Conservation (phyloP, 2,797 vertebrate genomes). For the Eulemur coronatus region DNA sequence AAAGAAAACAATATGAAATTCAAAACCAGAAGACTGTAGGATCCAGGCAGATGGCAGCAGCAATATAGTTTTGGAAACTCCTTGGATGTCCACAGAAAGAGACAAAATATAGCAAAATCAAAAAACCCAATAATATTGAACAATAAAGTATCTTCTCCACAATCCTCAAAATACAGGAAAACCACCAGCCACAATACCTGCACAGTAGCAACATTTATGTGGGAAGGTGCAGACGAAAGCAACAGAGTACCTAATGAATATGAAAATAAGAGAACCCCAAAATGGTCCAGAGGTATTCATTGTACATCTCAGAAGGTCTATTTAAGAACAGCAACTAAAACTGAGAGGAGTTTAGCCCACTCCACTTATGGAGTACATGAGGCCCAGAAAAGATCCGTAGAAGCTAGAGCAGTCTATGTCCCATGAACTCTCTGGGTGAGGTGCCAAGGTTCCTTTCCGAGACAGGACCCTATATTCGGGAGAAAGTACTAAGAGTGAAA, state of each 20-base stretch:
- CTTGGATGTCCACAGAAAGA: neutral
- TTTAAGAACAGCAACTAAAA: neutral
- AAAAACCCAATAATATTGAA: neutral
- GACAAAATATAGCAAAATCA: neutral
- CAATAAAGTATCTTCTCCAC: neutral
- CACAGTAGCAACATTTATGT: neutral
- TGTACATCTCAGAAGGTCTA: neutral
- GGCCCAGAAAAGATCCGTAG: neutral
- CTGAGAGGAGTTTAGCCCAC: too few relatives aligned
- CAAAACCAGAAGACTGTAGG: neutral
- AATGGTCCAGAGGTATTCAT: neutral
- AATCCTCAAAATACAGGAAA: conserved; percentile 4
- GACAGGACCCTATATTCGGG: neutral
- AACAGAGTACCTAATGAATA: neutral
- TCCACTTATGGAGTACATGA: too few relatives aligned
- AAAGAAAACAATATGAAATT: neutral
- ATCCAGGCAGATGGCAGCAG: neutral
- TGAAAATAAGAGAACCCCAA: neutral
- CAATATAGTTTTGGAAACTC: neutral
- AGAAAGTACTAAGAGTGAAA: neutral
- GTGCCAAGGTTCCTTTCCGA: neutral
- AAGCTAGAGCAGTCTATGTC: fast-evolving
- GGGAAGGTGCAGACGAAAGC: neutral
- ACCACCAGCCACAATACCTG: neutral
- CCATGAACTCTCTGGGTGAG: neutral